Evolutionary conservation across 2,888 invertebrate species (phyloP).

Genomic region (Plusia festucae): DNA sequence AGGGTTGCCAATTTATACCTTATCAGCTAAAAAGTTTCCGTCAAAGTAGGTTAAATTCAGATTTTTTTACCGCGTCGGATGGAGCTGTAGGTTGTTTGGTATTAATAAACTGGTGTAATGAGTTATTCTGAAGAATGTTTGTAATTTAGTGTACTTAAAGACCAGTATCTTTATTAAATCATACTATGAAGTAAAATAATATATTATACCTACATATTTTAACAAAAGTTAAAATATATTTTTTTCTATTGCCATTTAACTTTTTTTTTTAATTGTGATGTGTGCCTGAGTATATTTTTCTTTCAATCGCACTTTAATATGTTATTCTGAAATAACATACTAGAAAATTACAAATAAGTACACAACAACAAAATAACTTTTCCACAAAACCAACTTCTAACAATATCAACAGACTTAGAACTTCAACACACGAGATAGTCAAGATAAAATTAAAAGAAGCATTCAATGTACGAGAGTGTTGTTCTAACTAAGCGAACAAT

Average conservation of each 20-base stretch:
- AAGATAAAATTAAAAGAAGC: conserved; percentile 13
- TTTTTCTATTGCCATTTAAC: too few species aligned
- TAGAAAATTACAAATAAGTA: neutral
- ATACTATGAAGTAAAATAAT: too few species aligned
- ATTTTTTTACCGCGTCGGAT: neutral
- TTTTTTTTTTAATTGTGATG: too few species aligned
- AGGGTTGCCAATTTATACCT: conserved; percentile 8
- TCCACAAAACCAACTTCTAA: neutral
- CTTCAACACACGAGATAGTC: neutral
- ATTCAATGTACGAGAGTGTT: neutral
- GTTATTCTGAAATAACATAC: neutral
- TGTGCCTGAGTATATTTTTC: too few species aligned
- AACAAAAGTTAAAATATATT: too few species aligned
- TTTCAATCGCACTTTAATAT: neutral
- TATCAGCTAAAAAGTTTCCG: conserved; percentile 5
- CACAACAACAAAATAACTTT: neutral
- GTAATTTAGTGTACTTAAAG: too few species aligned
- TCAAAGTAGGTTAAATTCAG: conserved; percentile 5
- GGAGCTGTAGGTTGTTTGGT: neutral
- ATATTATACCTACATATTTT: too few species aligned
- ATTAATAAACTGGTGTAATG: neutral
- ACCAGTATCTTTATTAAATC: too few species aligned
- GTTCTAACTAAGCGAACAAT: neutral
- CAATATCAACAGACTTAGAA: neutral
- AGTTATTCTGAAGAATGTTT: neutral